phyloP scores from a whole-genome alignment of 2,113 vertebrate genomes.

The Mystacornis crossleyi region DNA sequence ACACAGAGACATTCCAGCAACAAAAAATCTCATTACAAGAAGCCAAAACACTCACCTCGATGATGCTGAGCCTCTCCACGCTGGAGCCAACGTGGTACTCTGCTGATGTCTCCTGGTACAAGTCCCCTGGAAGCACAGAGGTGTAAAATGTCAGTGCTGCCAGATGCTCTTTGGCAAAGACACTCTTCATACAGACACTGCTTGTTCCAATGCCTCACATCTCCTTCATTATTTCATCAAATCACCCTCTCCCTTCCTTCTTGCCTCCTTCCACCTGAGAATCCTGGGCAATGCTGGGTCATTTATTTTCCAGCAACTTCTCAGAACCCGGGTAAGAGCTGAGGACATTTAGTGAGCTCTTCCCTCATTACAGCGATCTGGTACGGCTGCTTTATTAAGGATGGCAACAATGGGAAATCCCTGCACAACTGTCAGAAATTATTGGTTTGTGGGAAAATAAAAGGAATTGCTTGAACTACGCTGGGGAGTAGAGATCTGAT shows the following conservation, averaged over 20 bases:
- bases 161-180: background rate
- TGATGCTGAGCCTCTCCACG: conserved; percentile 79
- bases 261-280: background rate
- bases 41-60: conserved; percentile 76
- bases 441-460: background rate
- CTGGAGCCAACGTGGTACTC: conserved; percentile 78
- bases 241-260: background rate
- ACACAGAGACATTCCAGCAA: background rate
- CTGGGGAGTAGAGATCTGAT: background rate
- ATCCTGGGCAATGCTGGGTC: background rate
- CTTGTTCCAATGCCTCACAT: background rate
- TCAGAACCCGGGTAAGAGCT: background rate
- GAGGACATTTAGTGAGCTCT: background rate
- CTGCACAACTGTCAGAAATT: background rate
- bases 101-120: conserved; percentile 79
- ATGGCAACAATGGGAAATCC: conserved; percentile 11
- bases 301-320: background rate
- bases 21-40: background rate
- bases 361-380: background rate
- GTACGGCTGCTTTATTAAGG: background rate
- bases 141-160: background rate
- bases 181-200: background rate
- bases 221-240: background rate
- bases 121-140: conserved; percentile 74
- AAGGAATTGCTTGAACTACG: background rate